Conservation (phyloP, 2,113 vertebrate genomes). For the Austrofundulus limnaeus region DNA sequence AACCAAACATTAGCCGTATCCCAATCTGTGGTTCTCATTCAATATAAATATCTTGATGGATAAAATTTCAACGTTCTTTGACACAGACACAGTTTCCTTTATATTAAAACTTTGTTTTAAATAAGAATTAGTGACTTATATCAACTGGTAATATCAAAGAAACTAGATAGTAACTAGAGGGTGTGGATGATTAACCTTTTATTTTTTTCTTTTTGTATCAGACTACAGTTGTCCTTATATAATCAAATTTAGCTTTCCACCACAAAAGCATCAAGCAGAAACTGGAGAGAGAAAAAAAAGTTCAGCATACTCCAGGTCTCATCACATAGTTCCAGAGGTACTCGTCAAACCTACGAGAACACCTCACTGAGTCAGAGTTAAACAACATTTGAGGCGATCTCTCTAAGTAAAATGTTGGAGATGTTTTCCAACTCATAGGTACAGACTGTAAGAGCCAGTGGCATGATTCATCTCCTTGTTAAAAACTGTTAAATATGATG, state of each 20-base stretch:
- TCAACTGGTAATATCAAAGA: too few species aligned
- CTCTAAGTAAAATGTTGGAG: not conserved
- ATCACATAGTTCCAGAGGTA: not conserved
- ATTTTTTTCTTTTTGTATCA: too few species aligned
- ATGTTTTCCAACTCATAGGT: not conserved
- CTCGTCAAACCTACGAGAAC: not conserved
- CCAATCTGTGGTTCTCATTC: conserved; percentile 14
- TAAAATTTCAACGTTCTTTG: not conserved
- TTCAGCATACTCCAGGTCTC: not conserved
- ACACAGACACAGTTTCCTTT: too few species aligned
- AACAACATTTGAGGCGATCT: not conserved
- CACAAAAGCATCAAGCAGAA: not conserved
- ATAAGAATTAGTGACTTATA: too few species aligned
- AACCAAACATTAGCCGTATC: conserved; percentile 2
- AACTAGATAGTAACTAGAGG: too few species aligned
- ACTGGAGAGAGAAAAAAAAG: not conserved
- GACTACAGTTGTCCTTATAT: not conserved
- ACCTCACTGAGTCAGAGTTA: not conserved
- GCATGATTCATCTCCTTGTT: too few species aligned
- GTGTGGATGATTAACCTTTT: too few species aligned
- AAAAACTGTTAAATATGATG: too few species aligned
- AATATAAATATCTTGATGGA: not conserved
- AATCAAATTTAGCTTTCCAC: not conserved
- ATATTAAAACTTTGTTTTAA: too few species aligned
- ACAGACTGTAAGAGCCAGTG: not conserved